Conservation (phyloP, 2,113 vertebrate species). For the Crocuta crocuta region DNA sequence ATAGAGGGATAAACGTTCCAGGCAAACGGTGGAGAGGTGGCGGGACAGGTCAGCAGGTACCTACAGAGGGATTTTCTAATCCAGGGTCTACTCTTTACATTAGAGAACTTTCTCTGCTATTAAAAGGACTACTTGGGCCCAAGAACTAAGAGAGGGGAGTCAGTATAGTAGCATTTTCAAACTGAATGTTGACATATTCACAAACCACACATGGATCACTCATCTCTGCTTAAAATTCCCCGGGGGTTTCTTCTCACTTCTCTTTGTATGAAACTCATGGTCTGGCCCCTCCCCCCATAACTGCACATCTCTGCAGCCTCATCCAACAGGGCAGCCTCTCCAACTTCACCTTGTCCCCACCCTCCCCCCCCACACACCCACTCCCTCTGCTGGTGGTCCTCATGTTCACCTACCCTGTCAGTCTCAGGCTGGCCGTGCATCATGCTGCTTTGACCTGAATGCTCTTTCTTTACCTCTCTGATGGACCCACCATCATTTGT, state of each 20-base stretch:
- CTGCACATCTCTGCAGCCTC: accelerated
- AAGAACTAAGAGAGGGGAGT: neutral
- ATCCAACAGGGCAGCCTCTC: accelerated
- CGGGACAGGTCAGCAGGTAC: neutral
- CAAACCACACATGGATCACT: neutral
- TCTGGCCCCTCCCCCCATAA: neutral
- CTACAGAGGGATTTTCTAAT: neutral
- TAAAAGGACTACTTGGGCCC: neutral
- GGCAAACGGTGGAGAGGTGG: neutral
- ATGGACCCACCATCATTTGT: neutral
- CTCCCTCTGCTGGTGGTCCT: neutral
- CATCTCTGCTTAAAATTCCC: neutral
- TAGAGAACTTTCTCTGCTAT: neutral
- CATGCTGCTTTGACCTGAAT: neutral
- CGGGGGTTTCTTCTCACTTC: neutral
- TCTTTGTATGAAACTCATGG: neutral
- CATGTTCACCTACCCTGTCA: neutral
- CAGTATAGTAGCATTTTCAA: neutral
- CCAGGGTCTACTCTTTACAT: neutral
- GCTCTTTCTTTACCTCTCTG: neutral
- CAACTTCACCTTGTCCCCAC: accelerated
- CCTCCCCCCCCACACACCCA: accelerated
- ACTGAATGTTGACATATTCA: neutral
- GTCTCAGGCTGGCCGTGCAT: no score
- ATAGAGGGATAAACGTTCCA: neutral